Base-by-base conservation (phyloP, 2,113 vertebrate species). In the Mixornis gularis region DNA sequence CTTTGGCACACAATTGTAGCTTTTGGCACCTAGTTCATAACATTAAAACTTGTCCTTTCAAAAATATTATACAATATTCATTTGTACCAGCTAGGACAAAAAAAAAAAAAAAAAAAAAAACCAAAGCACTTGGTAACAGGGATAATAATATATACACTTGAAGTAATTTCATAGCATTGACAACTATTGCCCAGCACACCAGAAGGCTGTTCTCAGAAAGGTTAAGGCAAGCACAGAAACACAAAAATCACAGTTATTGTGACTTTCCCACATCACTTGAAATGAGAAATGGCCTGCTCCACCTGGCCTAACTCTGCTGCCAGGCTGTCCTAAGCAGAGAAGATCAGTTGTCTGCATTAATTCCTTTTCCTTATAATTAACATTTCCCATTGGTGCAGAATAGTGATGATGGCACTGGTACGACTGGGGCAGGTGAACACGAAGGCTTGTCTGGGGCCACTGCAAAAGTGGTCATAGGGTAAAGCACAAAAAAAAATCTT, bases 381-480 rank as follows among this genome's bases (percentile, higher is more conserved):
- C 27, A 4, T 17, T 34, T 76, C 66, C 32, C 66, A 60, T 30
- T 1, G 5, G n/a, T 22, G 49, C 56, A 41, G 44, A 79, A 27
- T 0, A 44, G 53, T 3, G 10, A 46, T 9, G 49, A 25, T 0
- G 1, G 34, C 7, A 12, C 14, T 14, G 29, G 40, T 3, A 26
- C 30, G 38, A 5, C 8, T 3, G 27, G 69, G 29, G 65, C 64
- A 62, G 59, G 38, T 2, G 11, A 73, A 73, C 48, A 77, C 0
- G 0, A 64, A 52, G 48, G 2, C 7, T 63, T 19, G 6, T 17
- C 22, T 29, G 12, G 2, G 44, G 16, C 30, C 49, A 30, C 51
- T 29, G 36, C 5, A 7, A n/a, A 58, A 55, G 22, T 8, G 0
- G 0, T n/a, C 17, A 24, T 0, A 3, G 51, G 32, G 18, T 34